Percentiles rank a stretch among this genome's conserved stretches.
Conservation (phyloP, 2,888 invertebrate genomes). For the Drosophila lutescens region DNA sequence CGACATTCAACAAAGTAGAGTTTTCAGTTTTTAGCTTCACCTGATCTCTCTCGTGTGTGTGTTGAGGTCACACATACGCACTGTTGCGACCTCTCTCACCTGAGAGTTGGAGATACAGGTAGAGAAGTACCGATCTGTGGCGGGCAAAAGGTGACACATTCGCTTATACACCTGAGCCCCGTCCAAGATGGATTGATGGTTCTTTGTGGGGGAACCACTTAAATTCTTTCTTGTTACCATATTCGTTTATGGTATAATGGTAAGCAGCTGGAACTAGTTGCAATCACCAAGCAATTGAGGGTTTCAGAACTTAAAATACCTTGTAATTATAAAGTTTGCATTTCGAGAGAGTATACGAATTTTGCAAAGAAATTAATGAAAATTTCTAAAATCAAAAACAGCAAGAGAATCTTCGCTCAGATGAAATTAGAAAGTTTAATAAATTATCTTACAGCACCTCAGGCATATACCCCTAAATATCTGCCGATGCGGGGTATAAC, state of each 20-base stretch:
- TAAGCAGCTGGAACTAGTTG: constrained; percentile 6
- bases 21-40: constrained; percentile 28
- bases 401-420: background rate
- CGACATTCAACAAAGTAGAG: constrained; percentile 61
- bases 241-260: constrained; percentile 19
- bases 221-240: constrained; percentile 10
- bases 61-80: constrained; percentile 58
- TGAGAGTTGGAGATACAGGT: background rate
- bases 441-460: no score
- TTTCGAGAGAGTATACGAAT: no score
- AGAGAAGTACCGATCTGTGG: background rate
- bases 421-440: background rate
- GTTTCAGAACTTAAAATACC: background rate
- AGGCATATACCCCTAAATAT: no score
- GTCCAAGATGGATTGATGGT: background rate
- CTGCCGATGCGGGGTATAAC: no score
- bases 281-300: background rate
- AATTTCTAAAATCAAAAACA: no score
- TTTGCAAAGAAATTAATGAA: no score
- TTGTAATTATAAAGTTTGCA: background rate
- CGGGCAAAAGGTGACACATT: constrained; percentile 22
- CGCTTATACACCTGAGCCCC: constrained; percentile 5
- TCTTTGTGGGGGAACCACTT: constrained; percentile 19
- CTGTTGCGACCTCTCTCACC: constrained; percentile 27
- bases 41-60: constrained; percentile 21